Base-by-base conservation (phyloP, 2,797 vertebrate genomes). In the Melanotaenia maccullochi region DNA sequence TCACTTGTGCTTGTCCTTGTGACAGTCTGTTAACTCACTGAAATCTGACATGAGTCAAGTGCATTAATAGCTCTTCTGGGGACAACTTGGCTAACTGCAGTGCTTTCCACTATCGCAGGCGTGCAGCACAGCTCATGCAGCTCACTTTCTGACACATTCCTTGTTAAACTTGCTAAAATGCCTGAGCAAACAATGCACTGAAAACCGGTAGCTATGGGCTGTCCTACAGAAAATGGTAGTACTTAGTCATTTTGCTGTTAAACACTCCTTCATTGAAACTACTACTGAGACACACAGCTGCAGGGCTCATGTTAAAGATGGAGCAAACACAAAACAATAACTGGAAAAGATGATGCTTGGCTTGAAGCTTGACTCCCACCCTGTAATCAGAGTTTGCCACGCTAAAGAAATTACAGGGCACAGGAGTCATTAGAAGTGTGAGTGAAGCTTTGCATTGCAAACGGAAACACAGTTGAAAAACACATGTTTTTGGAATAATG, bases 391-490 rank as follows among this genome's bases (percentile, higher is more conserved):
- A 91, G 88, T 87, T 87, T 86, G 84, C 81, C 90, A 82, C 71
- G 62, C 86, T 87, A 76, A 80, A 89, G 79, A 95, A 94, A 95
- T 95, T 94, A 93, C 90, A 94, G 93, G 89, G 92, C 89, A 55
- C 72, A 22, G 65, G 85, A 92, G 90, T 90, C 83, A 87, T 90
- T 88, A 85, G 90, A 72, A 82, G 84, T 82, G 83, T 61, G 82
- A 73, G 82, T 65, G 81, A 73, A 65, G 87, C 80, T 49, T 47
- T 1, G 68, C 72, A 49, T 44, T 30, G 73, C 77, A 60, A 88
- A 72, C 72, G 85, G 91, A 93, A 92, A 89, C 86, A 65, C 75
- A 82, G 79, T 85, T 81, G 28, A 85, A 90, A 93, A 91, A 92
- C 89, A 73, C 82, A 59, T 83, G 85, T 82, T 92, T 92, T 85